These are phyloP conservation scores for Drepana falcataria DNA, from an alignment of 2,888 invertebrate species.

Conservation along the genomic window DNA sequence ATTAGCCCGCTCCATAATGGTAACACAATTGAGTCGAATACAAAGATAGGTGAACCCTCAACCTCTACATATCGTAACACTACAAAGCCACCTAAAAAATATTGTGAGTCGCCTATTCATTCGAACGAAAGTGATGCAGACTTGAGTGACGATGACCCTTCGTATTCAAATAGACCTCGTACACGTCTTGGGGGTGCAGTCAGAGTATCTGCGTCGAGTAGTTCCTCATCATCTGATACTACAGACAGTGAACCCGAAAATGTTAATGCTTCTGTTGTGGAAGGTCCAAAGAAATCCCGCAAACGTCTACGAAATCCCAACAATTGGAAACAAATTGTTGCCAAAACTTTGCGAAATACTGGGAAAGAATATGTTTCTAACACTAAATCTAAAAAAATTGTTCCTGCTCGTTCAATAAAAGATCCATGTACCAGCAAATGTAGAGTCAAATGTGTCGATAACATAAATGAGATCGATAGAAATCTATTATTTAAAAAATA, in stretches of 20 bases:
- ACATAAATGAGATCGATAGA: slow-evolving; percentile 8
- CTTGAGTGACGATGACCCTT: slow-evolving; percentile 12
- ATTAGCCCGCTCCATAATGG: no score
- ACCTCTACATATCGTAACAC: no score
- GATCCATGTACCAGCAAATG: slow-evolving; percentile 11
- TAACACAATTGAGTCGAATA: no score
- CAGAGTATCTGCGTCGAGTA: slow-evolving; percentile 1
- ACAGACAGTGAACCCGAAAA: no score
- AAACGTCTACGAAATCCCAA: slow-evolving; percentile 8
- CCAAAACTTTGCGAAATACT: slow-evolving; percentile 11
- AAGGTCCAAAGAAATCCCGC: background rate
- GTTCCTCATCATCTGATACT: slow-evolving; percentile 5
- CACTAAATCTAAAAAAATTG: slow-evolving; percentile 7
- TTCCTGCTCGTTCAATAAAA: slow-evolving; percentile 11
- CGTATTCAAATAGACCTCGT: slow-evolving; percentile 4
- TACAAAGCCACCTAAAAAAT: no score
- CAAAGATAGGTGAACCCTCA: no score
- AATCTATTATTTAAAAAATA: slow-evolving; percentile 7
- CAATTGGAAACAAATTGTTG: slow-evolving; percentile 12
- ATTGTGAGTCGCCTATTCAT: no score
- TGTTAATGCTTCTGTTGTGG: background rate
- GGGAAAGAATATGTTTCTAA: slow-evolving; percentile 1
- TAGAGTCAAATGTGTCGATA: slow-evolving; percentile 11
- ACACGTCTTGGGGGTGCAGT: slow-evolving; percentile 1
- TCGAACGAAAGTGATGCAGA: slow-evolving; percentile 13